Evolutionary conservation across 2,888 invertebrate genomes (phyloP).

Genomic region (Caenorhabditis sp.): DNA sequence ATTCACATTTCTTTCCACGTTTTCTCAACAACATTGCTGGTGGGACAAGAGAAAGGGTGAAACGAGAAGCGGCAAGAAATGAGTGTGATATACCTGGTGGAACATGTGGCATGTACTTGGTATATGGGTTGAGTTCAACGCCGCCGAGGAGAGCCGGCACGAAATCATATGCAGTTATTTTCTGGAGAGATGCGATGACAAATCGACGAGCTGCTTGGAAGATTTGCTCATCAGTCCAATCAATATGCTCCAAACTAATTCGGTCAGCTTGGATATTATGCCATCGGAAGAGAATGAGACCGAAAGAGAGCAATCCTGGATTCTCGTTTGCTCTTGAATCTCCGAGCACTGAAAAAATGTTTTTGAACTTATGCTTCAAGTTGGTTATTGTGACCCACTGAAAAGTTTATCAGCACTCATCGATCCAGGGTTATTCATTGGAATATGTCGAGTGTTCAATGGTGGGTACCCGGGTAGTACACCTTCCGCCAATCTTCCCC

Average conservation of each 20-base stretch:
- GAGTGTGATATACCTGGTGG: conserved; percentile 81
- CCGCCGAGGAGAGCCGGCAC: conserved; percentile 83
- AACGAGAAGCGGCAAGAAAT: conserved; percentile 89
- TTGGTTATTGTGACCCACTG: conserved; percentile 76
- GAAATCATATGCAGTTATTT: conserved; percentile 93
- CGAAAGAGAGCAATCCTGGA: conserved; percentile 90
- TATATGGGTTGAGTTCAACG: conserved; percentile 75
- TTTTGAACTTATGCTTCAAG: not conserved
- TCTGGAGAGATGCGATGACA: conserved; percentile 91
- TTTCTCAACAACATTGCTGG: conserved; percentile 68
- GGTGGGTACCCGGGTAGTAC: conserved; percentile 72
- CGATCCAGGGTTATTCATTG: conserved; percentile 89
- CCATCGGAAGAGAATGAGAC: conserved; percentile 91
- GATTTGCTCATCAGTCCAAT: conserved; percentile 91
- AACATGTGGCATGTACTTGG: conserved; percentile 87
- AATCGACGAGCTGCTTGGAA: conserved; percentile 88
- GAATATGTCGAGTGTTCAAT: conserved; percentile 88
- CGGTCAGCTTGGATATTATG: conserved; percentile 89
- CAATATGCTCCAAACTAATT: conserved; percentile 80
- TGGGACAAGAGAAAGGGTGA: conserved; percentile 88
- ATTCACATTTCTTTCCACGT: conserved; percentile 58
- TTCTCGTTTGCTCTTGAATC: conserved; percentile 97
- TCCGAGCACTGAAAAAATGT: conserved; percentile 81
- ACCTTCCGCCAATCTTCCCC: conserved; percentile 82
- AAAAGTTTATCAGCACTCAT: conserved; percentile 88